These are phyloP conservation scores for Petrocephalus schoutedeni DNA, from an alignment of 2,797 vertebrate genomes.

Conservation along the genomic window DNA sequence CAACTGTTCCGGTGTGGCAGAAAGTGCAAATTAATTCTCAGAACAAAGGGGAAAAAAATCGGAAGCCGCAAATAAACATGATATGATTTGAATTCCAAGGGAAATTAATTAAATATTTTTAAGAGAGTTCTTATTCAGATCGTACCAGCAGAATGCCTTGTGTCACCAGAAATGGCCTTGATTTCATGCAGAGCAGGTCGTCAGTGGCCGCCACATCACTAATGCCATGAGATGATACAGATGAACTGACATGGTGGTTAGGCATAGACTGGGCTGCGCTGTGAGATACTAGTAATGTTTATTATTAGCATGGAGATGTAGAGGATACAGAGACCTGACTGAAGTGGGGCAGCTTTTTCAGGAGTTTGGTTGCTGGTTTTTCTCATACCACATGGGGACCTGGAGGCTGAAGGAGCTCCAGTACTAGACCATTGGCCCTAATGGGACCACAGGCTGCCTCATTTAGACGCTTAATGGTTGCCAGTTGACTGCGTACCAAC, in stretches of 20 bases:
- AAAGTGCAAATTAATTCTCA: neutral
- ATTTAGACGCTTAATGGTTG: constrained; percentile 57
- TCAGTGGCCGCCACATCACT: neutral
- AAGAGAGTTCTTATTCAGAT: neutral
- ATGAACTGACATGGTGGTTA: too few species aligned
- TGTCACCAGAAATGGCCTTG: neutral
- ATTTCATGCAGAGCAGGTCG: neutral
- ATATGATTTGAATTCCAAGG: neutral
- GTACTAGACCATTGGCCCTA: constrained; percentile 18
- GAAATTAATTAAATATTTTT: neutral
- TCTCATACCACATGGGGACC: neutral
- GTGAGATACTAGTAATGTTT: neutral
- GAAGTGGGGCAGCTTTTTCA: neutral
- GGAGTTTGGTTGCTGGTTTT: neutral
- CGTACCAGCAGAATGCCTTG: neutral
- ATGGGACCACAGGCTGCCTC: constrained; percentile 50
- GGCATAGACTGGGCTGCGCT: neutral
- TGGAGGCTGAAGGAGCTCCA: neutral
- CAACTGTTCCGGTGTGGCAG: neutral
- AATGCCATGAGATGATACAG: too few species aligned
- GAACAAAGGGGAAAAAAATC: neutral
- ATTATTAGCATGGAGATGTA: neutral
- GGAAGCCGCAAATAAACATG: neutral
- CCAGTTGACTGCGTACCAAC: constrained; percentile 56
- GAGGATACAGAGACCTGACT: neutral